A percentile compares a stretch with the other conserved stretches of the same genome.
Conservation (phyloP, 1,140 invertebrate species). For the Zaprionus vittiger region DNA sequence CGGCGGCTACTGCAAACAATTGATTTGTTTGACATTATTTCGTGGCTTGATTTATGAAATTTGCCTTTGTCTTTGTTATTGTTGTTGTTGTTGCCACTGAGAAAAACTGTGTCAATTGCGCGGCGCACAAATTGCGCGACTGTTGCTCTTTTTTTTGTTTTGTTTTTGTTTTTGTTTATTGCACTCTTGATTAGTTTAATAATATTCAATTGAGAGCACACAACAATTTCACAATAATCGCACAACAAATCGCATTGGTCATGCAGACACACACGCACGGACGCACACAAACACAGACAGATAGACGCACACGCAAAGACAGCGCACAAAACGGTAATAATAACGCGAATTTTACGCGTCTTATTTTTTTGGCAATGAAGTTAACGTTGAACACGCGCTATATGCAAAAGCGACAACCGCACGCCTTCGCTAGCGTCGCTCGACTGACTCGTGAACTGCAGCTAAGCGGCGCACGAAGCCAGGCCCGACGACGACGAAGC, state of each 20-base stretch:
- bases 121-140: conserved; percentile 27
- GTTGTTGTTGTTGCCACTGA: conserved; percentile 39
- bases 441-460: conserved; percentile 51
- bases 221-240: conserved; percentile 19
- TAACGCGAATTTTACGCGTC: conserved; percentile 2
- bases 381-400: conserved; percentile 14
- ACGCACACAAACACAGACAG: background rate
- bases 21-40: conserved; percentile 76
- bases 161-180: conserved; percentile 29
- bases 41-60: conserved; percentile 65
- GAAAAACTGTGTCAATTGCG: conserved; percentile 66
- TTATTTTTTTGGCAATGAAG: conserved; percentile 3
- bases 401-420: conserved; percentile 35
- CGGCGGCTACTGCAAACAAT: conserved; percentile 45
- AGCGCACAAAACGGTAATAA: conserved; percentile 13
- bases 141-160: conserved; percentile 12
- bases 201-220: conserved; percentile 5
- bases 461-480: conserved; percentile 30
- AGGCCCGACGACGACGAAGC: background rate
- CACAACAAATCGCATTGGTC: background rate
- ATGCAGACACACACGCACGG: background rate
- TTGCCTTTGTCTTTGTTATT: conserved; percentile 34
- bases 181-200: background rate
- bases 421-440: conserved; percentile 43
- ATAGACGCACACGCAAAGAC: background rate